phyloP scores from a whole-genome alignment of 1,140 invertebrate genomes.

The Drosophila aff. region DNA sequence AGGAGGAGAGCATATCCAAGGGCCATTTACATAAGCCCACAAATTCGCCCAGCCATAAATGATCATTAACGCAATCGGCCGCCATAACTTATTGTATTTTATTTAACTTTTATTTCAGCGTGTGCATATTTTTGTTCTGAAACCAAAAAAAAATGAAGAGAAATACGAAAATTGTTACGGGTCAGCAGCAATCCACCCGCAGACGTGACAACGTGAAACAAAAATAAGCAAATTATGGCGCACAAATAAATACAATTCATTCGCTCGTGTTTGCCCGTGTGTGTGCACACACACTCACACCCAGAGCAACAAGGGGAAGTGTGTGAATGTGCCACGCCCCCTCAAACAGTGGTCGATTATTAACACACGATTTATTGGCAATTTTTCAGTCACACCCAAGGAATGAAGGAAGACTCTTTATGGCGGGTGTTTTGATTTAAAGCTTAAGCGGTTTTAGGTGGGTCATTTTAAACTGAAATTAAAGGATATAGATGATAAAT shows the following conservation, averaged over 20 bases:
- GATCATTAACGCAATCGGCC: constrained; percentile 69
- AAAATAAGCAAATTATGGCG: constrained; percentile 59
- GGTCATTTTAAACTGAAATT: too few relatives aligned
- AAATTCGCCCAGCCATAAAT: constrained; percentile 61
- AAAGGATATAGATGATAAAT: not conserved
- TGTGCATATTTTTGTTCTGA: constrained; percentile 19
- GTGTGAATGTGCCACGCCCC: constrained; percentile 41
- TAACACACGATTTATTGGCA: constrained; percentile 60
- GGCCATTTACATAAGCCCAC: constrained; percentile 68
- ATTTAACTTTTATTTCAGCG: constrained; percentile 53
- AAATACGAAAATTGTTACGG: constrained; percentile 56
- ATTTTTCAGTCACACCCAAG: constrained; percentile 36
- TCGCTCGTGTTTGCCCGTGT: constrained; percentile 12
- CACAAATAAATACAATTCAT: constrained; percentile 67
- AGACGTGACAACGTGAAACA: constrained; percentile 64
- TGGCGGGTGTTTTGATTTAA: constrained; percentile 1
- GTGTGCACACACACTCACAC: not conserved
- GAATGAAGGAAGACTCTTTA: constrained; percentile 9
- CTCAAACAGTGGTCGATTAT: constrained; percentile 49
- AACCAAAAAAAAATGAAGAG: constrained; percentile 13
- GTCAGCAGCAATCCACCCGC: constrained; percentile 58
- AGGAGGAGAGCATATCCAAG: not conserved
- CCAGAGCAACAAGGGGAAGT: constrained; percentile 3
- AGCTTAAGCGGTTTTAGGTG: not conserved
- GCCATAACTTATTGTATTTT: constrained; percentile 72